Evolutionary conservation across 2,888 invertebrate genomes (phyloP), one percentile per base, ranked within the genome.

Genomic region (Thecophora atra): DNA sequence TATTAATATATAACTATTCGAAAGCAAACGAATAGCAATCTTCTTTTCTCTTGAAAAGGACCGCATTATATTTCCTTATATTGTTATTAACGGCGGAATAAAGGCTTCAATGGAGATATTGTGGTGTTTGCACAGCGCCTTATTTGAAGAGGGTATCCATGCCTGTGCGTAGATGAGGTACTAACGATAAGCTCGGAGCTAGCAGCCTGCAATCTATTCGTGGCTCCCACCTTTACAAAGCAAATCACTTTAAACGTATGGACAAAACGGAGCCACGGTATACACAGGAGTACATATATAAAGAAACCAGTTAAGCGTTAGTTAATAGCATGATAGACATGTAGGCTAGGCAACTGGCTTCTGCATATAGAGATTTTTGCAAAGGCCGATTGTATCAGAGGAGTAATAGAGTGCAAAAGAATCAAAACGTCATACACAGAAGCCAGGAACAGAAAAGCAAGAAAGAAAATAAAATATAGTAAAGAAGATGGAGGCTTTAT

Each of bases 271-370:
- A 17, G 13, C 17, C 26, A 11, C 3, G 58, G 28, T 58, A 28
- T 15, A 54, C 54, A 24, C 58, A 15, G 28, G n/a, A n/a, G n/a
- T 44, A 21, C 30, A 52, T 51, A 58, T 44, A 66, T 44, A 28
- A 47, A 64, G 52, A 71, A 75, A 75, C 72, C 75, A 73, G 73
- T 74, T 75, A 75, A 74, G 70, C 64, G 71, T 74, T 73, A 76
- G 70, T 74, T 75, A 75, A 74, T 73, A 72, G 15, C n/a, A 30
- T 70, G 73, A 37, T 6, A 37, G 11, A 37, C 66, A 70, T 44
- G 51, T 37, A 19, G 37, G 56, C 19, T 1, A 70, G 63, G 60
- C 70, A 66, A 28, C 37, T 37, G 26, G 70, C 64, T 62, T 51
- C 24, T 68, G 30, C 37, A 70, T 26, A 54, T 26, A 30, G 28